Base-by-base conservation (phyloP, 1,140 invertebrate genomes). In the Pissodes strobi region DNA sequence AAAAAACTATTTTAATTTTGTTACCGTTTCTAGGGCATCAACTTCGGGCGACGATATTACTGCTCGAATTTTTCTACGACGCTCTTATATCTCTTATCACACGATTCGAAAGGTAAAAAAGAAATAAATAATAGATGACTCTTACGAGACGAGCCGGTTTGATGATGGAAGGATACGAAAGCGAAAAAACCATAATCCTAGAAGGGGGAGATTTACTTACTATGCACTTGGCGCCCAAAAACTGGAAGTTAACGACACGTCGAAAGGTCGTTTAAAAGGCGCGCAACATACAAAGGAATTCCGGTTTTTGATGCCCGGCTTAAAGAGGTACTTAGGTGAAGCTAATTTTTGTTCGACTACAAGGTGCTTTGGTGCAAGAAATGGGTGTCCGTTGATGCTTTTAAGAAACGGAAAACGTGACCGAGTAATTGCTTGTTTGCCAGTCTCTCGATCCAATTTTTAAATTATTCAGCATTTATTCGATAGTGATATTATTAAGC, bases 211-310 rank as follows among this genome's bases (percentile, higher is more conserved):
- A n/a, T n/a, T n/a, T n/a, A 43, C 9, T 43, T 17, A 17, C n/a
- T 1, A n/a, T 43, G 15, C 12, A 43, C 39, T 43, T 43, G 39
- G 39, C 39, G 39, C n/a, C 39, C 15, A 43, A 43, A 43, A 43
- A 43, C 39, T 43, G 39, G 39, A 43, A 43, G 39, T 43, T 17
- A 43, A 10, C 10, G 39, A 8, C 10, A 10, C 39, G 39, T 17
- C 18, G 15, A 17, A 43, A 43, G 39, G 39, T 43, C 39, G 39
- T 43, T 43, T 43, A 13, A 43, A 34, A 43, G 39, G 13, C 13
- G 13, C 9, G 39, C 18, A 13, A 17, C 39, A 12, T 1, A 43
- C 39, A 43, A 17, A 43, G 30, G 30, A 43, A 43, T 43, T 43
- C 39, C 2, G 15, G 39, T 43, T 43, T 43, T 8, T 12, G 30